phyloP scores from a whole-genome alignment of 2,797 vertebrate species.

The Chelonia mydas region DNA sequence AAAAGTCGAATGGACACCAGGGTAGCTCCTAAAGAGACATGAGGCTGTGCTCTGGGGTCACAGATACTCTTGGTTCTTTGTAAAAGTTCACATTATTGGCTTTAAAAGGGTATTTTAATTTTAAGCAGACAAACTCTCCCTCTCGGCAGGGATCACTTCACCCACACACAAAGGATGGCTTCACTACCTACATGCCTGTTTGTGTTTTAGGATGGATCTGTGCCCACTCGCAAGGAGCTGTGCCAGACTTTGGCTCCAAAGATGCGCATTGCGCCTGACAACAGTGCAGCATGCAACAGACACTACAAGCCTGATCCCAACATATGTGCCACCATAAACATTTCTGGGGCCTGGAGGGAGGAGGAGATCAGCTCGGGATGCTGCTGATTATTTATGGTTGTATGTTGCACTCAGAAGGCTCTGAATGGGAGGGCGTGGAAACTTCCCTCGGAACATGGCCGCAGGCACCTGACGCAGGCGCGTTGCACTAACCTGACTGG shows the following conservation, averaged over 20 bases:
- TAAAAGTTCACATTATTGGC: conserved; percentile 21
- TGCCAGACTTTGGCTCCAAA: conserved; percentile 18
- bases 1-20: conserved; percentile 1
- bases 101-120: conserved; percentile 43
- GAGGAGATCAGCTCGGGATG: background rate
- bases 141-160: background rate
- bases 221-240: background rate
- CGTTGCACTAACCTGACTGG: background rate
- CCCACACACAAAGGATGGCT: background rate
- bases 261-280: background rate
- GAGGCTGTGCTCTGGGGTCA: conserved; percentile 46
- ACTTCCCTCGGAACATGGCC: too few relatives aligned
- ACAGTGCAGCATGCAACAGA: accelerated
- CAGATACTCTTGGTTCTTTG: conserved; percentile 31
- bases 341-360: background rate
- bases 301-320: background rate
- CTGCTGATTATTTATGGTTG: background rate
- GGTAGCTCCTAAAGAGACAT: conserved; percentile 21
- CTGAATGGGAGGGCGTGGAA: background rate
- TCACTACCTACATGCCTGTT: conserved; percentile 35
- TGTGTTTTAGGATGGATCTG: conserved; percentile 36
- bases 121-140: conserved; percentile 20
- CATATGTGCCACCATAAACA: accelerated
- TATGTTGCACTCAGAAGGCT: background rate
- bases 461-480: too few relatives aligned